Evolutionary conservation across 1,140 invertebrate genomes (phyloP).

Genomic region (Charaxes varanes): DNA sequence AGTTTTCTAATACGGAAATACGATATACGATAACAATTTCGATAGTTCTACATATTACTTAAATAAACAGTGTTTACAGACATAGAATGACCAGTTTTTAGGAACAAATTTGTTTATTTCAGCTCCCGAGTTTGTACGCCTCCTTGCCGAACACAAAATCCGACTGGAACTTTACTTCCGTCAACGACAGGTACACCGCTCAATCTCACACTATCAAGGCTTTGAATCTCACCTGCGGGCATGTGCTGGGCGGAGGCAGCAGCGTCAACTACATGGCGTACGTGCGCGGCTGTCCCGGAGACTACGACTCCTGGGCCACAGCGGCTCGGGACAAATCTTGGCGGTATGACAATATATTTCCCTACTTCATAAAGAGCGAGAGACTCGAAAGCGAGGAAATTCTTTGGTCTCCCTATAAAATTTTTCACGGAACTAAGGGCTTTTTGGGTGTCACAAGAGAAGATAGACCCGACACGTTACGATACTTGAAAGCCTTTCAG

Average conservation of each 20-base stretch:
- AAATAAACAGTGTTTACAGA: no score
- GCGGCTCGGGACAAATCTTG: conserved; percentile 21
- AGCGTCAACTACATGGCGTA: conserved; percentile 82
- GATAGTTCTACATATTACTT: no score
- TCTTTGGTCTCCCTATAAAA: conserved; percentile 9
- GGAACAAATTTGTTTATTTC: conserved; percentile 13
- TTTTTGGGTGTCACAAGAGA: conserved; percentile 23
- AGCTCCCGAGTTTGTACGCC: conserved; percentile 26
- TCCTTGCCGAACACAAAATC: conserved; percentile 23
- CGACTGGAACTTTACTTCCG: conserved; percentile 85
- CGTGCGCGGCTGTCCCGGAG: conserved; percentile 22
- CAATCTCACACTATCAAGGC: conserved; percentile 74
- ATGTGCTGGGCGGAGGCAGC: conserved; percentile 82
- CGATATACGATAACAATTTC: no score
- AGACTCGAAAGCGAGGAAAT: conserved; percentile 13
- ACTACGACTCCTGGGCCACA: conserved; percentile 27
- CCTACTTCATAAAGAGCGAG: conserved; percentile 30
- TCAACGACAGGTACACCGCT: conserved; percentile 77
- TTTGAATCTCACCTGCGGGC: conserved; percentile 79
- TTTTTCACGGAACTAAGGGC: conserved; percentile 24
- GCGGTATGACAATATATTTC: conserved; percentile 19
- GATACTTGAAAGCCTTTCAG: conserved; percentile 27
- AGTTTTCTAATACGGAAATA: no score
- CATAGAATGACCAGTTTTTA: no score
- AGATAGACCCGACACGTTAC: background rate